Conservation (phyloP, 2,888 invertebrate genomes). For the Chloroclysta siterata region DNA sequence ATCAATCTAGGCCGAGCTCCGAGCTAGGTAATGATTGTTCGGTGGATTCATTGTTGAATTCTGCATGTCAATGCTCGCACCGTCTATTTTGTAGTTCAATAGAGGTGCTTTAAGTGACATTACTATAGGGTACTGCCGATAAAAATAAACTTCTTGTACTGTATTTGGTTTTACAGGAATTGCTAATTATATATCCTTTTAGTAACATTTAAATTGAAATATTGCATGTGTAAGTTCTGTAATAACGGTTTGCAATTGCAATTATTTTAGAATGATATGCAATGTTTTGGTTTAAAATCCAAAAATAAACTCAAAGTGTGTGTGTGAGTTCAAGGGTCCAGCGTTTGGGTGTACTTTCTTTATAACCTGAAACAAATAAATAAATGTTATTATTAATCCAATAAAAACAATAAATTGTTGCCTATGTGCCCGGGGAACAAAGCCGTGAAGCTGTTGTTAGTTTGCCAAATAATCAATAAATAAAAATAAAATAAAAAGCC, state of each 20-base stretch:
- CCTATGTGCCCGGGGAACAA: too few relatives aligned
- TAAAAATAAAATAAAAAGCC: too few relatives aligned
- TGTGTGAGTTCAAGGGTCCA: too few relatives aligned
- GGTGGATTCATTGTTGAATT: constrained; percentile 46
- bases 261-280: neutral
- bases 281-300: too few relatives aligned
- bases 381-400: neutral
- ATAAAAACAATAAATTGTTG: too few relatives aligned
- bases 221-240: neutral
- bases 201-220: neutral
- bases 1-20: constrained; percentile 63
- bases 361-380: neutral
- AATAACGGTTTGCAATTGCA: neutral
- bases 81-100: constrained; percentile 37
- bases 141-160: neutral
- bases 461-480: too few relatives aligned
- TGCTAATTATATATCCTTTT: too few relatives aligned
- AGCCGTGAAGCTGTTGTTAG: too few relatives aligned
- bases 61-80: constrained; percentile 44
- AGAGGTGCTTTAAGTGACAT: constrained; percentile 10
- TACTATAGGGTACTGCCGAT: neutral
- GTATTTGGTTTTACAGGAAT: too few relatives aligned
- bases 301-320: too few relatives aligned
- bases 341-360: too few relatives aligned
- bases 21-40: constrained; percentile 50